Evolutionary conservation across 2,888 invertebrate species (phyloP).

Genomic region (Athalia circularis): DNA sequence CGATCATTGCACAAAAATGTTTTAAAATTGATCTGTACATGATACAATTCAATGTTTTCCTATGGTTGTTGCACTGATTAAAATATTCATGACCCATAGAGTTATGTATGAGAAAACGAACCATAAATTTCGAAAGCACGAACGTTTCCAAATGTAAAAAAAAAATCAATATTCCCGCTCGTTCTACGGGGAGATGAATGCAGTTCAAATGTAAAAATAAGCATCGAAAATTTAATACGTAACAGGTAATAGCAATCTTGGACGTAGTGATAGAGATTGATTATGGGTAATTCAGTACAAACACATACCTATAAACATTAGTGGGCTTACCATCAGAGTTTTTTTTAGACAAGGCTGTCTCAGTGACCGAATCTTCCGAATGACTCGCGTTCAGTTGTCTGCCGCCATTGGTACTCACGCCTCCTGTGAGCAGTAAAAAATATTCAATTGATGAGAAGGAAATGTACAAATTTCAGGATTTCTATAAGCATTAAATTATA

Average conservation of each 20-base stretch:
- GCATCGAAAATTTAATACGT: no score
- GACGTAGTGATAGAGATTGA: neutral
- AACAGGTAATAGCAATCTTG: neutral
- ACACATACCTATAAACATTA: slow-evolving; percentile 25
- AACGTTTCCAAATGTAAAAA: neutral
- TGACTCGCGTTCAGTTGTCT: slow-evolving; percentile 82
- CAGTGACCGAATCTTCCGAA: slow-evolving; percentile 89
- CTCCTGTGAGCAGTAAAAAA: slow-evolving; percentile 44
- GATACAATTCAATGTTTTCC: no score
- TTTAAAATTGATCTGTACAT: no score
- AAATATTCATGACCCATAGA: no score
- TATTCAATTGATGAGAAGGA: slow-evolving; percentile 13
- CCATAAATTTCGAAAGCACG: neutral
- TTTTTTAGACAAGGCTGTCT: slow-evolving; percentile 87
- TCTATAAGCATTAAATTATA: no score
- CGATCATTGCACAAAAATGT: no score
- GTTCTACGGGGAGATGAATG: no score
- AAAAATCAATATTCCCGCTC: neutral
- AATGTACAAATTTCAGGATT: neutral
- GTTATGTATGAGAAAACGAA: no score
- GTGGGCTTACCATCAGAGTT: slow-evolving; percentile 86
- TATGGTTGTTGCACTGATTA: no score
- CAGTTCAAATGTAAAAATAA: no score
- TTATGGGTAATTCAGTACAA: neutral
- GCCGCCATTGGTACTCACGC: slow-evolving; percentile 74